Evolutionary conservation across 1,140 invertebrate species (phyloP), one percentile per base, ranked within the genome.

Genomic region (Hormaphis cornu): DNA sequence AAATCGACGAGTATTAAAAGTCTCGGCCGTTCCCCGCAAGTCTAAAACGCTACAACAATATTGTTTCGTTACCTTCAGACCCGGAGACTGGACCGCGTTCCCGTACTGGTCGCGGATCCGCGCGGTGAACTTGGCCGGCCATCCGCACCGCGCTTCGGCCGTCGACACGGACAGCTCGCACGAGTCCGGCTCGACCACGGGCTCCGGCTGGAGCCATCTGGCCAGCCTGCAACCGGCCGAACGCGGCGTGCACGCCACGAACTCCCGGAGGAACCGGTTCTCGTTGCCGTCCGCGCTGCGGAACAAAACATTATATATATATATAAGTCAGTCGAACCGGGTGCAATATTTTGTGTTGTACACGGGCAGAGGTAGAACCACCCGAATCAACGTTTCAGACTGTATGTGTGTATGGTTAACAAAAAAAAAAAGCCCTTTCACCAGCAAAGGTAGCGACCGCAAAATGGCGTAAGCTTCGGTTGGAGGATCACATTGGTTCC

Each of bases 141-240:
- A 69, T 9, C 69, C 69, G 16, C 69, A 66, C 14, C 61, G 44
- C 1, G 50, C 61, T 10, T 66, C 61, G 28, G 44, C 44, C 4
- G 61, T 66, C n/a, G 42, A 66, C 10, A 50, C 28, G 3, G 61
- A 48, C 28, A 75, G 66, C 77, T 93, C 87, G 79, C 92, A 97
- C 75, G 87, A 85, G 69, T 86, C 80, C 3, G 93, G 90, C 80
- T 97, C 95, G 1, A 97, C 87, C 69, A 89, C 89, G 10, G 94
- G 88, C 74, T 95, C 91, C 0, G 93, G 93, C 75, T 97, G 92
- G 40, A 98, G 78, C 94, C 94, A 97, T 77, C 90, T 86, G 1
- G 94, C 93, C 56, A 98, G 79, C 59, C 94, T 83, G 35, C 93
- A 94, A 1, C 95, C 95, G 72, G 91, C 92, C 0, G 93, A 93